Evolutionary conservation across 1,140 invertebrate genomes (phyloP).

Genomic region (Bombus consobrinus): DNA sequence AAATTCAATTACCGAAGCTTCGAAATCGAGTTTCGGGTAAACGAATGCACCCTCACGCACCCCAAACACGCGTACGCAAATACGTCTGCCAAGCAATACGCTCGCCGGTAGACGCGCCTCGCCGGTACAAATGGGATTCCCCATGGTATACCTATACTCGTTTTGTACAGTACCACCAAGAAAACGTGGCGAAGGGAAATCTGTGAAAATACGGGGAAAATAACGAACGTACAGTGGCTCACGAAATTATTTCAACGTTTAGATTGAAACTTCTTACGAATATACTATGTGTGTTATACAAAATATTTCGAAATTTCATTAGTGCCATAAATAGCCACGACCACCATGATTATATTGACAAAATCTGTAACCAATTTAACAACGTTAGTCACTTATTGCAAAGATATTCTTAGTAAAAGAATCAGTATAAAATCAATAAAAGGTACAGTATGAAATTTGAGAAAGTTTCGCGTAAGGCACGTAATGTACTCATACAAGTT

Average conservation of each 20-base stretch:
- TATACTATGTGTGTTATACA: not conserved
- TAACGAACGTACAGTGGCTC: not conserved
- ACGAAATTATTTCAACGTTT: not conserved
- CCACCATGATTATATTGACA: no score
- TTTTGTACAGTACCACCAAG: not conserved
- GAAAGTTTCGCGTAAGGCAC: no score
- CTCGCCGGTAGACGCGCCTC: conserved; percentile 1
- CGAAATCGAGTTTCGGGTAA: conserved; percentile 66
- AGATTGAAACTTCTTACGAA: not conserved
- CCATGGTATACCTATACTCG: conserved; percentile 9
- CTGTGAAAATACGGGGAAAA: conserved; percentile 1
- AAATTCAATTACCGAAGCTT: conserved; percentile 59
- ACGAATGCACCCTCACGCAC: conserved; percentile 64
- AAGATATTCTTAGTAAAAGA: no score
- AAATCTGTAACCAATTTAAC: no score
- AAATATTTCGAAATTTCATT: not conserved
- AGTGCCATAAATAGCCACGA: no score
- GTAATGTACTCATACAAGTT: not conserved
- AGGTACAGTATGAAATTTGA: no score
- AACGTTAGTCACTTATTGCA: no score
- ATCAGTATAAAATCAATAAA: no score
- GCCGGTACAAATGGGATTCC: conserved; percentile 41
- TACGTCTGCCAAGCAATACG: conserved; percentile 44
- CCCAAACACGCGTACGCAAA: conserved; percentile 59
- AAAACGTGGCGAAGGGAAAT: conserved; percentile 15